These are phyloP conservation scores for Helicoverpa armigera DNA, from an alignment of 1,140 invertebrate species.

Conservation along the genomic window DNA sequence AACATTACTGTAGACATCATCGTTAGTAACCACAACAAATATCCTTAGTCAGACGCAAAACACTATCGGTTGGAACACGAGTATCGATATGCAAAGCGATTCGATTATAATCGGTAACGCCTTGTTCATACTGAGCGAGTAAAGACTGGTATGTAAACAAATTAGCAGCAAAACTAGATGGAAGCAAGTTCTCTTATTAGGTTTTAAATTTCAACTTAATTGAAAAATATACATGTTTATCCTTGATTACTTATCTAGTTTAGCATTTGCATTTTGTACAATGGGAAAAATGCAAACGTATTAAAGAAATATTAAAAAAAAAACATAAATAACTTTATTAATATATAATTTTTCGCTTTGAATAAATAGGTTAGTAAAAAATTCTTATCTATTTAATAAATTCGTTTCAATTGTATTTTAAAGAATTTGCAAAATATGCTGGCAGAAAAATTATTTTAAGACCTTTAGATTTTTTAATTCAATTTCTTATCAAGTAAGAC, in stretches of 20 bases:
- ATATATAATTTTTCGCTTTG: too few species aligned
- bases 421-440: too few species aligned
- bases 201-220: not conserved
- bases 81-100: constrained; percentile 41
- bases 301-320: not conserved
- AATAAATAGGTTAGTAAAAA: too few species aligned
- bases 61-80: constrained; percentile 24
- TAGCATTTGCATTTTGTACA: too few species aligned
- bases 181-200: not conserved
- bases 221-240: not conserved
- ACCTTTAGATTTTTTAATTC: too few species aligned
- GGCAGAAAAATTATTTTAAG: too few species aligned
- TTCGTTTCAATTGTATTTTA: too few species aligned
- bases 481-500: too few species aligned
- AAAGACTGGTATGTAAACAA: constrained; percentile 27
- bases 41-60: constrained; percentile 13
- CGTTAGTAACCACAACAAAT: constrained; percentile 36
- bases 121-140: constrained; percentile 3
- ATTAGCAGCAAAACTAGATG: not conserved
- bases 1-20: constrained; percentile 35
- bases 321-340: too few species aligned
- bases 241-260: too few species aligned
- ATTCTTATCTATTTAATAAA: too few species aligned
- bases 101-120: constrained; percentile 32
- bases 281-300: too few species aligned